These are phyloP conservation scores for Pseudonaja textilis DNA, from an alignment of 2,113 vertebrate species.

Conservation along the genomic window DNA sequence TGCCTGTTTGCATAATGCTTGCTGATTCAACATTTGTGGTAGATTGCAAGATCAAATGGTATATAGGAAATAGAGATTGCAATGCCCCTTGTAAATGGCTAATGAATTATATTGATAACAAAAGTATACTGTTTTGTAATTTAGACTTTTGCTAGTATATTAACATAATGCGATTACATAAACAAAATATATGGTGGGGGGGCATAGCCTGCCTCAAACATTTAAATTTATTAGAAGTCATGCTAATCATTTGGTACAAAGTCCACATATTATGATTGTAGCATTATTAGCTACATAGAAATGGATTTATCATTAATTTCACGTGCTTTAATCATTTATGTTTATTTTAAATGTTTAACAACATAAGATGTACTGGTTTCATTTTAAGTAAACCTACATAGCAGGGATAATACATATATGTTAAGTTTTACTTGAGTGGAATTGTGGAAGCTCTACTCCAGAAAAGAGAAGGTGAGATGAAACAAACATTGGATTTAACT, in stretches of 20 bases:
- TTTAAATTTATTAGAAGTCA: neutral
- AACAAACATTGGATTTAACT: neutral
- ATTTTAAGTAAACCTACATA: neutral
- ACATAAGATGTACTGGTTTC: neutral
- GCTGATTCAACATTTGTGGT: conserved; percentile 22
- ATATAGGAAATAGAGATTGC: neutral
- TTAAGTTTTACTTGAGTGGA: neutral
- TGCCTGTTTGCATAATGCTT: conserved; percentile 5
- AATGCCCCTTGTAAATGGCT: neutral
- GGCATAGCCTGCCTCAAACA: neutral
- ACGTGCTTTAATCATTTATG: neutral
- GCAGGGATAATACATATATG: neutral
- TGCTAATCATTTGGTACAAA: neutral
- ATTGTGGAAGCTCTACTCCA: neutral
- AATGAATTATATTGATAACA: neutral
- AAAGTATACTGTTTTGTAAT: rapidly evolving
- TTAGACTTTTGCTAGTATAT: neutral
- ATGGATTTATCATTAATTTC: neutral
- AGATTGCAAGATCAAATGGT: neutral
- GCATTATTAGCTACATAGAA: neutral
- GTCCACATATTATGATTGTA: neutral
- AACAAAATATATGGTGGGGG: neutral
- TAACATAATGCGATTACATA: neutral
- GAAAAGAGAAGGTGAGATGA: neutral
- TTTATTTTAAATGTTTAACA: neutral